These are phyloP conservation scores for Corticium candelabrum DNA, from an alignment of 37 sponge, comb jelly and placozoan species.

Conservation along the genomic window DNA sequence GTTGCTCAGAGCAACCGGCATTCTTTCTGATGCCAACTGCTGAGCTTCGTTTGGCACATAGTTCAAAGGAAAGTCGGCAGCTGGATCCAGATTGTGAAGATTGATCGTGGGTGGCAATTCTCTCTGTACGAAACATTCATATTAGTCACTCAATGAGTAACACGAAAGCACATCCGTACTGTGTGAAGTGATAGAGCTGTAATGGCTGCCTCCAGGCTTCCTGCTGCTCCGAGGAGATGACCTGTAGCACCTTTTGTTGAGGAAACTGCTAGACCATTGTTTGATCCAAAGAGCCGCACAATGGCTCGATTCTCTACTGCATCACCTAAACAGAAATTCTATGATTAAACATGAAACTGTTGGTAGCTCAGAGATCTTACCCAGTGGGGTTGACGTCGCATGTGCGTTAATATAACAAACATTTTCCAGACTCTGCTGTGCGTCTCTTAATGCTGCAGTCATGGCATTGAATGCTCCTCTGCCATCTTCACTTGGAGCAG, in stretches of 20 bases:
- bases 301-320: background rate
- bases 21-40: background rate
- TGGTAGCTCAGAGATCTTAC: slow-evolving; percentile 2
- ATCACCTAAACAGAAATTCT: background rate
- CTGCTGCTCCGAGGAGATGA: background rate
- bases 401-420: slow-evolving; percentile 82
- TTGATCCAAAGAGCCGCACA: background rate
- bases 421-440: slow-evolving; percentile 13
- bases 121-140: background rate
- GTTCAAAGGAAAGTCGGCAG: background rate
- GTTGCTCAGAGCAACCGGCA: slow-evolving; percentile 65
- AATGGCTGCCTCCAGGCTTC: background rate
- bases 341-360: background rate
- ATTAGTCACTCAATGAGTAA: no score
- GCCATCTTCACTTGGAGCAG: slow-evolving; percentile 74
- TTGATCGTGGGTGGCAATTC: background rate
- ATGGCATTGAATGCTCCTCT: slow-evolving; percentile 62
- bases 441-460: slow-evolving; percentile 72
- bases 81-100: background rate
- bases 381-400: slow-evolving; percentile 94
- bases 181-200: background rate
- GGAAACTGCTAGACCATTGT: background rate
- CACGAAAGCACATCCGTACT: no score
- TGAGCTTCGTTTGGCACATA: background rate
- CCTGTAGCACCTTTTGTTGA: slow-evolving; percentile 1